phyloP scores from a whole-genome alignment of 2,888 invertebrate genomes.

The Napeogenes inachia region DNA sequence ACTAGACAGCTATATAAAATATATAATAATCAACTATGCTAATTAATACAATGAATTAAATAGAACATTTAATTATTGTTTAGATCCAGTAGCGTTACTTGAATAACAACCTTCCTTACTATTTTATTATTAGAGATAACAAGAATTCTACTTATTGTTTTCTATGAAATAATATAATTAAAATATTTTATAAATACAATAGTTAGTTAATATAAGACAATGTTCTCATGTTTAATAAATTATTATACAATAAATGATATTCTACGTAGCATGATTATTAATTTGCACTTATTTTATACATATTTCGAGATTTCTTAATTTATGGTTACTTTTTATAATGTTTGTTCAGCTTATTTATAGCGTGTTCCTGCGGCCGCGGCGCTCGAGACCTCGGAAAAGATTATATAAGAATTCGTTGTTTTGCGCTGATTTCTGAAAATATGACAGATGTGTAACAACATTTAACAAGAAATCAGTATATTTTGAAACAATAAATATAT shows the following conservation, averaged over 20 bases:
- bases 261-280: not conserved
- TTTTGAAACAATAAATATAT: too few relatives aligned
- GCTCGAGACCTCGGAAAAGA: slow-evolving; percentile 30
- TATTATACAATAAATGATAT: slow-evolving; percentile 5
- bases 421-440: slow-evolving; percentile 58
- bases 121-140: too few relatives aligned
- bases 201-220: not conserved
- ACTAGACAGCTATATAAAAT: not conserved
- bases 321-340: not conserved
- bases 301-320: slow-evolving; percentile 1
- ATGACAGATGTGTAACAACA: not conserved
- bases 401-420: slow-evolving; percentile 40
- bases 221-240: slow-evolving; percentile 2
- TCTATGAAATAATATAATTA: too few relatives aligned
- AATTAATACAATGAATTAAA: too few relatives aligned
- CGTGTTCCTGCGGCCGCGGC: slow-evolving; percentile 50
- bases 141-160: too few relatives aligned
- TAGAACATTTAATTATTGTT: too few relatives aligned
- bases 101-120: too few relatives aligned
- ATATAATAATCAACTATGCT: not conserved
- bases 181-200: not conserved
- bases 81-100: too few relatives aligned
- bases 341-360: slow-evolving; percentile 40
- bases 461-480: too few relatives aligned
- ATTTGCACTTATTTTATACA: slow-evolving; percentile 10